Conservation (phyloP, 2,888 invertebrate genomes). For the Sarcophaga subvicina region DNA sequence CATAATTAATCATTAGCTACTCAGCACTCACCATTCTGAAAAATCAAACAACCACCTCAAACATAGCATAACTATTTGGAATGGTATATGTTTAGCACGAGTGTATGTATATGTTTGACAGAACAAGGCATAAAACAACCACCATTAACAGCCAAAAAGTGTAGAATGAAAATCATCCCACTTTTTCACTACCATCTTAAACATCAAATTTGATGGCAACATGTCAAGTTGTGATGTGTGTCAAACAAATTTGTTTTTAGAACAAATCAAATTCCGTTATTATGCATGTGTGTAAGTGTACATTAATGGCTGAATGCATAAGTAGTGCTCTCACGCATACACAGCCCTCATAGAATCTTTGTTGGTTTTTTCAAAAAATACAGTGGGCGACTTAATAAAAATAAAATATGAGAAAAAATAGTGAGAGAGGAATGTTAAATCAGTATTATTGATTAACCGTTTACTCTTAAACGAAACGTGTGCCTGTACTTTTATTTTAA, state of each 20-base stretch:
- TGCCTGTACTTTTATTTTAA: not conserved
- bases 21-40: conserved; percentile 11
- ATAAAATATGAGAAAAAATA: not conserved
- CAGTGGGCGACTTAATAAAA: too few relatives aligned
- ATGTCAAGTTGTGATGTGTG: conserved; percentile 61
- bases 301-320: not conserved
- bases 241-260: conserved; percentile 49
- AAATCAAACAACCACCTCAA: conserved; percentile 42
- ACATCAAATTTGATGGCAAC: conserved; percentile 60
- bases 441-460: too few relatives aligned
- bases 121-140: conserved; percentile 38
- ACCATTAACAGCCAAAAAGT: conserved; percentile 33
- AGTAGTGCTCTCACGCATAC: not conserved
- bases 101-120: not conserved
- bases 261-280: conserved; percentile 54
- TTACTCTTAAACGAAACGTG: not conserved
- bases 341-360: conserved; percentile 29
- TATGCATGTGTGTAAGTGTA: not conserved
- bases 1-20: conserved; percentile 41
- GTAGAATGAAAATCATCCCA: conserved; percentile 28
- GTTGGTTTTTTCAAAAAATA: not conserved
- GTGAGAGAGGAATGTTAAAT: not conserved
- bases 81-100: not conserved
- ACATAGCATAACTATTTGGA: not conserved
- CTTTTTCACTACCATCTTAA: conserved; percentile 40